These are phyloP conservation scores for Xestobium rufovillosum DNA, from an alignment of 2,888 invertebrate genomes.

Conservation along the genomic window DNA sequence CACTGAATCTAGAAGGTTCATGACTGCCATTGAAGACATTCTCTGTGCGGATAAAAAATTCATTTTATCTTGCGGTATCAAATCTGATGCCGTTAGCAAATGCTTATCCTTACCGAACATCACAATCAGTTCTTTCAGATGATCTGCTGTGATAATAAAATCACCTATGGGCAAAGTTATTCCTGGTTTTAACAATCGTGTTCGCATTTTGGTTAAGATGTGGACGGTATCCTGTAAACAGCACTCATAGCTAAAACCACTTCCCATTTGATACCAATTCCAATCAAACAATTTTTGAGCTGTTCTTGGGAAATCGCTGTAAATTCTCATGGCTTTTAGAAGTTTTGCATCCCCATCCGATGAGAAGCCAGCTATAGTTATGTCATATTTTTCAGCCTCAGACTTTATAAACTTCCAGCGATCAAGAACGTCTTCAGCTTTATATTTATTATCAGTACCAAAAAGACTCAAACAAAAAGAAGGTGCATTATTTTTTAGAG, in stretches of 20 bases:
- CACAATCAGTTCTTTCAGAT: conserved; percentile 9
- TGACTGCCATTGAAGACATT: conserved; percentile 15
- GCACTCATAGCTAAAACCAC: conserved; percentile 5
- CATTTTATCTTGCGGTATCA: conserved; percentile 20
- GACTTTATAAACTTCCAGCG: conserved; percentile 18
- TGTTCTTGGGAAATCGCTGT: too few relatives aligned
- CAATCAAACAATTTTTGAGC: conserved; percentile 9
- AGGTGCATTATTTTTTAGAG: conserved; percentile 13
- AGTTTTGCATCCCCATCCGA: conserved; percentile 16
- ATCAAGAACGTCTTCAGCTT: conserved; percentile 15
- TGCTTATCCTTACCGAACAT: conserved; percentile 15
- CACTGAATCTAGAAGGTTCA: conserved; percentile 9
- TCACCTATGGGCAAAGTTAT: conserved; percentile 14
- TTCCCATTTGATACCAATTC: conserved; percentile 11
- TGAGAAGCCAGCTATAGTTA: conserved; percentile 14
- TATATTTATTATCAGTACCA: conserved; percentile 24
- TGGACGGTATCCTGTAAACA: conserved; percentile 18
- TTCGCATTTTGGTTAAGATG: conserved; percentile 16
- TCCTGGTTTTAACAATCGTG: conserved; percentile 12
- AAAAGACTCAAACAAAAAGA: conserved; percentile 21
- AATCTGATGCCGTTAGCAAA: conserved; percentile 11
- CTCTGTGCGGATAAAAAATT: too few relatives aligned
- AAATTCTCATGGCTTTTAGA: conserved; percentile 14
- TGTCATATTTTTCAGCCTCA: conserved; percentile 12
- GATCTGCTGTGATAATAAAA: conserved; percentile 5